Evolutionary conservation across 2,888 invertebrate genomes (phyloP).

Genomic region (Norana najaformis): DNA sequence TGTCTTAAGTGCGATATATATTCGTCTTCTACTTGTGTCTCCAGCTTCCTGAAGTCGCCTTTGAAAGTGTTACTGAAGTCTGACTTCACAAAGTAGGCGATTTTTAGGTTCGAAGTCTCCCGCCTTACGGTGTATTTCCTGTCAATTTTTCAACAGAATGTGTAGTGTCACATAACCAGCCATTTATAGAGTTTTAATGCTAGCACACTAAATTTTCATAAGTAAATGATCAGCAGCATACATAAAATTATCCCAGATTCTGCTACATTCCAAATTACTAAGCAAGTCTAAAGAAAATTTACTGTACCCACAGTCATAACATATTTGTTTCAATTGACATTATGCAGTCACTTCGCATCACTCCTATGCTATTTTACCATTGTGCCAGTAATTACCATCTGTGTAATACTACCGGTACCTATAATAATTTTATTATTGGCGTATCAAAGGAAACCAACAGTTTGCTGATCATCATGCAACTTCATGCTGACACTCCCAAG

Average conservation of each 20-base stretch:
- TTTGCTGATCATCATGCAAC: neutral
- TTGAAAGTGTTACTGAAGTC: slow-evolving; percentile 23
- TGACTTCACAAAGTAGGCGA: slow-evolving; percentile 26
- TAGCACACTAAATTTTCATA: neutral
- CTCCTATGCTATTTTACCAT: too few species aligned
- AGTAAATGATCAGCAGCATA: neutral
- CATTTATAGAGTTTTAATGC: neutral
- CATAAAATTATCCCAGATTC: too few species aligned
- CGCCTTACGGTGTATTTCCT: slow-evolving; percentile 9
- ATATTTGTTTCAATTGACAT: too few species aligned
- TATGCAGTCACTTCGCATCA: too few species aligned
- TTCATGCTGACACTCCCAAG: too few species aligned
- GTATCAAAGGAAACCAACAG: neutral
- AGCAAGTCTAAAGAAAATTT: too few species aligned
- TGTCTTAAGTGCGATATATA: neutral
- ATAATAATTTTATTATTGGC: neutral
- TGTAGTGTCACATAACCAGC: neutral
- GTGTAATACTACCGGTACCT: neutral
- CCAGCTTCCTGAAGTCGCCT: neutral
- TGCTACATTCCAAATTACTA: too few species aligned
- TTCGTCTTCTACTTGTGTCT: slow-evolving; percentile 18
- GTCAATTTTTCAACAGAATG: neutral
- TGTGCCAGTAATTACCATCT: neutral
- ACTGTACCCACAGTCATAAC: too few species aligned
- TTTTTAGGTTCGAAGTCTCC: neutral